Evolutionary conservation across 2,888 invertebrate genomes (phyloP).

Genomic region (Achlya flavicornis): DNA sequence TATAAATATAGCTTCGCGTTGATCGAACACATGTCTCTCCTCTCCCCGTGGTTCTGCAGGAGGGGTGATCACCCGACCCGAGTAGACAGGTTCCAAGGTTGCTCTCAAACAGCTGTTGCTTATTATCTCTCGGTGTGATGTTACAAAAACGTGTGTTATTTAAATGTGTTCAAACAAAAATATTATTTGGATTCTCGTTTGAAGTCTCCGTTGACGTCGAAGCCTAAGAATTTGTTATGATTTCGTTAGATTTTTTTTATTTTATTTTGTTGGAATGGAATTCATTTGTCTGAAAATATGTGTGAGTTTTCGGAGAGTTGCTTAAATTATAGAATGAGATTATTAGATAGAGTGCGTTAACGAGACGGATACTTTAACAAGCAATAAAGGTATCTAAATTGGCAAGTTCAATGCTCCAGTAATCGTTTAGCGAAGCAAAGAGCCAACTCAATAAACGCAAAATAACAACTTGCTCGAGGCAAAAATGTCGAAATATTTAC

Average conservation of each 20-base stretch:
- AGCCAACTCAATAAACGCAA: constrained; percentile 70
- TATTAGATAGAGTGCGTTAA: background rate
- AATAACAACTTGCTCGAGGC: constrained; percentile 66
- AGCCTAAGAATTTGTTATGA: constrained; percentile 14
- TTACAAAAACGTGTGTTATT: constrained; percentile 16
- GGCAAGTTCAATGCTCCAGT: constrained; percentile 72
- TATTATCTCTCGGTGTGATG: constrained; percentile 25
- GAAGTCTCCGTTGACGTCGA: background rate
- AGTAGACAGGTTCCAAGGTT: constrained; percentile 66
- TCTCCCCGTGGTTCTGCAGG: constrained; percentile 47
- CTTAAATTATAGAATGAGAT: background rate
- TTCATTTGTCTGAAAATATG: background rate
- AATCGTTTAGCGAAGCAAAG: constrained; percentile 63
- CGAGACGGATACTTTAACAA: constrained; percentile 2
- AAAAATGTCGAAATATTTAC: constrained; percentile 76
- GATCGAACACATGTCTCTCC: constrained; percentile 68
- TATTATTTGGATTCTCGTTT: constrained; percentile 11
- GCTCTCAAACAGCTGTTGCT: constrained; percentile 52
- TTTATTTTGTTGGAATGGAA: no score
- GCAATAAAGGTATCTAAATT: constrained; percentile 42
- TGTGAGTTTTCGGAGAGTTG: background rate
- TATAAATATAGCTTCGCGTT: constrained; percentile 69
- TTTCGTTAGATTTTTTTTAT: constrained; percentile 3
- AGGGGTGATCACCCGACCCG: constrained; percentile 57
- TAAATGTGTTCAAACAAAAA: constrained; percentile 15